phyloP scores from a whole-genome alignment of 2,113 vertebrate genomes.

The Corythaeola cristata region DNA sequence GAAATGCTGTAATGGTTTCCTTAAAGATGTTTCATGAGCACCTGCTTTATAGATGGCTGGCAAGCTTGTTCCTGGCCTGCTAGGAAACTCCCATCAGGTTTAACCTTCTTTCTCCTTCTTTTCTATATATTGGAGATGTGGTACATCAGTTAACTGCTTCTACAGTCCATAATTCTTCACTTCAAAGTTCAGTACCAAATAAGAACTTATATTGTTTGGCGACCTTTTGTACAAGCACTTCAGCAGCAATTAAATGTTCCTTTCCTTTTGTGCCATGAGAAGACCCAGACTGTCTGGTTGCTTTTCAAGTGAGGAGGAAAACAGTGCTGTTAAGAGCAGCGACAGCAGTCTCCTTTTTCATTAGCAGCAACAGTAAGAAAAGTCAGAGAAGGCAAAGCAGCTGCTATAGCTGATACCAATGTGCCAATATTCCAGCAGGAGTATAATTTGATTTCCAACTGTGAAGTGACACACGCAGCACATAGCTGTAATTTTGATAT shows the following conservation, averaged over 20 bases:
- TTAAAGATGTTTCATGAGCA: not conserved
- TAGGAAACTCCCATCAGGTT: constrained; percentile 56
- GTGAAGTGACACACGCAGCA: constrained; percentile 65
- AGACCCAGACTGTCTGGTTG: constrained; percentile 57
- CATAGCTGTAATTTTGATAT: constrained; percentile 73
- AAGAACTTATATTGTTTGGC: constrained; percentile 69
- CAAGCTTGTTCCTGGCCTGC: constrained; percentile 49
- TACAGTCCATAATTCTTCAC: constrained; percentile 64
- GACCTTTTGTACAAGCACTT: constrained; percentile 74
- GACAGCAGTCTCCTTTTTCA: constrained; percentile 53
- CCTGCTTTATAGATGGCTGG: constrained; percentile 18
- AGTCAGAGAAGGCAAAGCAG: constrained; percentile 56
- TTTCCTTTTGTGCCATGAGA: constrained; percentile 40
- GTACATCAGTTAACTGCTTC: constrained; percentile 46
- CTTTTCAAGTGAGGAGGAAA: constrained; percentile 62
- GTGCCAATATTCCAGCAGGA: constrained; percentile 58
- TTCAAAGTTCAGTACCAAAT: constrained; percentile 72
- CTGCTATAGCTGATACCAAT: constrained; percentile 43
- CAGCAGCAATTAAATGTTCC: constrained; percentile 76
- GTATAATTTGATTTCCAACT: constrained; percentile 74
- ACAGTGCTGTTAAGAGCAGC: constrained; percentile 20
- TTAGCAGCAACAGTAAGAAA: constrained; percentile 51
- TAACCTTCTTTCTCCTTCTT: constrained; percentile 48
- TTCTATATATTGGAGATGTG: constrained; percentile 32
- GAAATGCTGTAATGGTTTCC: constrained; percentile 27